phyloP scores from a whole-genome alignment of 1,140 invertebrate genomes.

The Pogonognathellus flavescens region DNA sequence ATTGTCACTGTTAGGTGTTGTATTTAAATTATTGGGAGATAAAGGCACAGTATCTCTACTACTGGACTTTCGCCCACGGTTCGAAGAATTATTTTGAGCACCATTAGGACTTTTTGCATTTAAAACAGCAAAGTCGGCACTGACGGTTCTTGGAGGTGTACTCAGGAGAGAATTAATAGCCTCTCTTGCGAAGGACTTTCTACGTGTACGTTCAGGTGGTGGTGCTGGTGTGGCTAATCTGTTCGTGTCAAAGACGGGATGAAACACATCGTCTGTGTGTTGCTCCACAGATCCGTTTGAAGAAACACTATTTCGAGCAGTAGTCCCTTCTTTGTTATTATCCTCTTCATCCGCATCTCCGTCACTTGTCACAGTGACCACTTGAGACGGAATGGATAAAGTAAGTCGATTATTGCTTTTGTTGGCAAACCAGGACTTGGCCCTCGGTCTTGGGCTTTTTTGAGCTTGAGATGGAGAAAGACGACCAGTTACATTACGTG shows the following conservation, averaged over 20 bases:
- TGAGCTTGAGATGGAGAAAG: constrained; percentile 30
- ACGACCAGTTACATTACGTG: constrained; percentile 22
- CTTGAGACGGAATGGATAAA: constrained; percentile 14
- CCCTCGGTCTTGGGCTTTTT: constrained; percentile 17
- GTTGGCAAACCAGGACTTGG: constrained; percentile 24
- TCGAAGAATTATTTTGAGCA: constrained; percentile 28
- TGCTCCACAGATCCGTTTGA: not conserved
- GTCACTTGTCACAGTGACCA: constrained; percentile 27
- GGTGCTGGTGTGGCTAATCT: constrained; percentile 1
- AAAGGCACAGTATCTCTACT: constrained; percentile 52
- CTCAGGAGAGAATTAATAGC: constrained; percentile 62
- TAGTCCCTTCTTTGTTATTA: not conserved
- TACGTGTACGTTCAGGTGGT: constrained; percentile 10
- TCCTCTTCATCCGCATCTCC: not conserved
- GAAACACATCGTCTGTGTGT: not conserved
- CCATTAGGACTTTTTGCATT: constrained; percentile 37
- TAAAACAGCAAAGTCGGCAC: constrained; percentile 56
- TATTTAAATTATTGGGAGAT: constrained; percentile 48
- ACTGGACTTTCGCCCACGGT: constrained; percentile 44
- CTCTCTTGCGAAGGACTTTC: constrained; percentile 63
- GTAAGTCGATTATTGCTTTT: constrained; percentile 30
- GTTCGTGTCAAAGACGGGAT: not conserved
- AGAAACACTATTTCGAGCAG: constrained; percentile 2
- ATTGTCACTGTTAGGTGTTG: constrained; percentile 54
- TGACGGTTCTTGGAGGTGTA: constrained; percentile 62